These are phyloP conservation scores for Camponotus vicinus DNA, from an alignment of 1,140 invertebrate genomes.

Conservation along the genomic window DNA sequence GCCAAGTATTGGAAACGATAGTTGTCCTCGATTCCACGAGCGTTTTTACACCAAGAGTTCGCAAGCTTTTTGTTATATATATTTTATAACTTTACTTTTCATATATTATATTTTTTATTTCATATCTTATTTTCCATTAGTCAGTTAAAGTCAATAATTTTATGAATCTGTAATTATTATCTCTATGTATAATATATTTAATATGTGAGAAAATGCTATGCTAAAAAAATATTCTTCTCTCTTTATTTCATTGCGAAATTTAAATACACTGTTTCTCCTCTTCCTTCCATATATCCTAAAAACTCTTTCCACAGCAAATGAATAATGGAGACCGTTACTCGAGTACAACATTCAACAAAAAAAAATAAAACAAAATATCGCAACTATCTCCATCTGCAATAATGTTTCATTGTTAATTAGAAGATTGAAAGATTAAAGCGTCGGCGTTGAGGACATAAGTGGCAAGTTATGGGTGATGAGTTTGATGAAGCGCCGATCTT, in stretches of 20 bases:
- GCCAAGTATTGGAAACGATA: conserved; percentile 42
- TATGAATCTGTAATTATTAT: not conserved
- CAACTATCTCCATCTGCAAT: not conserved
- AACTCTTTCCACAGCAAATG: no score
- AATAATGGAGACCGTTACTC: no score
- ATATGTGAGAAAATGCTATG: no score
- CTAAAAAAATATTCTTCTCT: no score
- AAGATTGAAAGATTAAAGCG: not conserved
- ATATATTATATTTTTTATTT: conserved; percentile 27
- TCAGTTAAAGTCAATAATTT: not conserved
- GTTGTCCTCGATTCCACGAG: conserved; percentile 5
- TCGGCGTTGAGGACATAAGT: not conserved
- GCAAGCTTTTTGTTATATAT: not conserved
- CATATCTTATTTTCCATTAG: not conserved
- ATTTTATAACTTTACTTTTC: not conserved
- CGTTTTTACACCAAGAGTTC: conserved; percentile 20
- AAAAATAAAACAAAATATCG: not conserved
- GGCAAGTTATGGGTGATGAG: not conserved
- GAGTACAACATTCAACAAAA: no score
- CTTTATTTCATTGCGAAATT: no score
- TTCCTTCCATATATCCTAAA: no score
- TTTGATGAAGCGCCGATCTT: conserved; percentile 5
- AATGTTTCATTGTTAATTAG: not conserved
- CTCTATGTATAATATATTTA: not conserved
- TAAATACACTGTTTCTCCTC: no score